Evolutionary conservation across 1,140 invertebrate species (phyloP), one percentile per base, ranked within the genome.

Genomic region (Stenopsyche tienmushanensis): DNA sequence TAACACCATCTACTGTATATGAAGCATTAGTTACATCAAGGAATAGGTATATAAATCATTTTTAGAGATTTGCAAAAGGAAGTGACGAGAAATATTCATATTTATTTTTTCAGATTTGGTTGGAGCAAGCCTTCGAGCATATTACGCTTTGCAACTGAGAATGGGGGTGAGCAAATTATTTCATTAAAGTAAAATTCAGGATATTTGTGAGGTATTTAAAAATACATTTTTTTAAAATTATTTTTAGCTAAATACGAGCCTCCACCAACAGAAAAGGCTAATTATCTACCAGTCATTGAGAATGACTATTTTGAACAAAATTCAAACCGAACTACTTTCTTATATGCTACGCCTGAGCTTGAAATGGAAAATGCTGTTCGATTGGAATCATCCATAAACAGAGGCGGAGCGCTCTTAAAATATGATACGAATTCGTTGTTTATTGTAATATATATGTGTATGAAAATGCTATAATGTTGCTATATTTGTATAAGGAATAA

Each of bases 1-100:
- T 91, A 7, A 81, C 83, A n/a, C 80, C 82, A 10, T 83, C 83
- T 29, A 86, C 83, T 0, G 81, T 85, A 2, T 91, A 91, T 70
- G 89, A 91, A 73, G 87, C 86, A 0, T 76, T 85, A 1, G 80
- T 91, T 5, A 80, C 85, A 2, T 87, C 87, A 1, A 84, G 86
- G 75, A 91, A 90, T 76, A 83, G 84, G 68, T 70, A 60, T 23
- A 44, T 54, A 34, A 21, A 60, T n/a, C 5, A 8, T 29, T 29
- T 42, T 23, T 42, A 13, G 13, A 7, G 5, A 13, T 13, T 34
- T 34, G 5, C 5, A 13, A 7, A 7, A 34, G 13, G 13, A 34
- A 7, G 13, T 34, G 13, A 7, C 5, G 5, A 34, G 13, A 34
- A 34, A 5, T 7, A 34, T 34, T 45, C 23, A 29, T 54, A 52